Percentiles rank a stretch among this genome's conserved stretches.
Evolutionary conservation across 2,113 vertebrate species (phyloP).

Genomic region (Semicossyphus pulcher): DNA sequence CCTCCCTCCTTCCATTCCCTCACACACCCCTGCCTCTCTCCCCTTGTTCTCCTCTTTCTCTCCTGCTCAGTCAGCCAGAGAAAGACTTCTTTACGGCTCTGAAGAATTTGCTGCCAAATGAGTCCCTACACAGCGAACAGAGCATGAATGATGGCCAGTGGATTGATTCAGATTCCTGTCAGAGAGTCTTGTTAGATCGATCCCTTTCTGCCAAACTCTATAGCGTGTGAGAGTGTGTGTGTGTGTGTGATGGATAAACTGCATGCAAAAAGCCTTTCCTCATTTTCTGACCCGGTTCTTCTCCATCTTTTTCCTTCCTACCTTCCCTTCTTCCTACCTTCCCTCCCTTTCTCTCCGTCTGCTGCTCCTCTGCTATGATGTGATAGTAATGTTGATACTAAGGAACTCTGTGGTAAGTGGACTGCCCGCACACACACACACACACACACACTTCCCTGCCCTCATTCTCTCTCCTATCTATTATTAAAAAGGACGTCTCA

Average conservation of each 20-base stretch:
- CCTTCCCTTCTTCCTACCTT: conserved; percentile 4
- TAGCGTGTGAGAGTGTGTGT: conserved; percentile 23
- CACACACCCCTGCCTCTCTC: background rate
- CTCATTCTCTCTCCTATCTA: conserved; percentile 48
- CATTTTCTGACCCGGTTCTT: conserved; percentile 64
- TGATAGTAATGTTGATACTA: conserved; percentile 81
- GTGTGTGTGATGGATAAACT: background rate
- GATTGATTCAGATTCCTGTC: conserved; percentile 54
- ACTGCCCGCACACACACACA: conserved; percentile 6
- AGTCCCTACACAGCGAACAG: conserved; percentile 20
- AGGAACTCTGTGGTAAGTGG: conserved; percentile 81
- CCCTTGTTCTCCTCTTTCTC: conserved; percentile 6
- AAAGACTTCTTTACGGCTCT: conserved; percentile 28
- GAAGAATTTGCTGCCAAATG: conserved; percentile 41
- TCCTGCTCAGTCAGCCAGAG: conserved; percentile 26
- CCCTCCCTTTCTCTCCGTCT: conserved; percentile 30
- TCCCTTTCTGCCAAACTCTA: conserved; percentile 34
- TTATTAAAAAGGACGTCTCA: conserved; percentile 36
- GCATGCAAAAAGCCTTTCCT: conserved; percentile 61
- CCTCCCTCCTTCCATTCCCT: background rate
- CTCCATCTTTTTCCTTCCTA: conserved; percentile 29
- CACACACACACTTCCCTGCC: conserved; percentile 6
- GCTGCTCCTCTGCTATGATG: conserved; percentile 66
- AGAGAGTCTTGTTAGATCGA: conserved; percentile 49
- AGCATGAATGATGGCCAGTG: conserved; percentile 45